phyloP scores from a whole-genome alignment of 2,888 invertebrate genomes.

The Hirtodrosophila cameraria region DNA sequence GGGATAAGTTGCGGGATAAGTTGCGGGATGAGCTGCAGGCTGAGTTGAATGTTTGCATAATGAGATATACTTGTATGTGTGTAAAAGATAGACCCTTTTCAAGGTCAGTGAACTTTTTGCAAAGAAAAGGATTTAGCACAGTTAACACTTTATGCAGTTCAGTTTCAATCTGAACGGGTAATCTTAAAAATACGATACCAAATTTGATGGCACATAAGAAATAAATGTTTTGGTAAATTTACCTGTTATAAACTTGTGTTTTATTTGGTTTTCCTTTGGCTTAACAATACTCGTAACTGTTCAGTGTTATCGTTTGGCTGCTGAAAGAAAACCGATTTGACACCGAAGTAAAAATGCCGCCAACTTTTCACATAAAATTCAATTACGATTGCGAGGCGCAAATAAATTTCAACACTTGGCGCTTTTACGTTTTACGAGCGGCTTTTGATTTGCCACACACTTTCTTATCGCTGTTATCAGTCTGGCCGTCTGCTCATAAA shows the following conservation, averaged over 20 bases:
- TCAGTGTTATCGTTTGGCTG: slow-evolving; percentile 33
- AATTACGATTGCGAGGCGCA: slow-evolving; percentile 62
- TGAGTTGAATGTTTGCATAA: slow-evolving; percentile 37
- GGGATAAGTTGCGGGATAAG: background rate
- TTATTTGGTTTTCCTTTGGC: background rate
- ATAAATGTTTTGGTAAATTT: slow-evolving; percentile 29
- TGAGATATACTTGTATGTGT: slow-evolving; percentile 15
- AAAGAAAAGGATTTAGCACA: background rate
- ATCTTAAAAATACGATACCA: background rate
- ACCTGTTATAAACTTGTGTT: slow-evolving; percentile 36
- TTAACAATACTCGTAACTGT: slow-evolving; percentile 43
- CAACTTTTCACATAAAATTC: slow-evolving; percentile 74
- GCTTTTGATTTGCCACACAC: slow-evolving; percentile 48
- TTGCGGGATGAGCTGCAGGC: slow-evolving; percentile 6
- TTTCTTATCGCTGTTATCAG: slow-evolving; percentile 67
- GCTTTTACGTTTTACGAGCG: slow-evolving; percentile 41
- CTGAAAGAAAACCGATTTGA: slow-evolving; percentile 30
- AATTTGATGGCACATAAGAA: slow-evolving; percentile 7
- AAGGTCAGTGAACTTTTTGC: slow-evolving; percentile 26
- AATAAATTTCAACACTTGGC: slow-evolving; percentile 68
- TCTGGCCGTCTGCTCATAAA: slow-evolving; percentile 57
- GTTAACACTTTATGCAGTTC: background rate
- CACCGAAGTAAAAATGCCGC: slow-evolving; percentile 20
- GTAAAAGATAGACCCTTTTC: background rate
- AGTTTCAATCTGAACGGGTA: background rate